Percentiles rank a stretch among this genome's conserved stretches.
These are phyloP conservation scores for Amazona finschi DNA, from an alignment of 2,797 vertebrate genomes.

Conservation along the genomic window DNA sequence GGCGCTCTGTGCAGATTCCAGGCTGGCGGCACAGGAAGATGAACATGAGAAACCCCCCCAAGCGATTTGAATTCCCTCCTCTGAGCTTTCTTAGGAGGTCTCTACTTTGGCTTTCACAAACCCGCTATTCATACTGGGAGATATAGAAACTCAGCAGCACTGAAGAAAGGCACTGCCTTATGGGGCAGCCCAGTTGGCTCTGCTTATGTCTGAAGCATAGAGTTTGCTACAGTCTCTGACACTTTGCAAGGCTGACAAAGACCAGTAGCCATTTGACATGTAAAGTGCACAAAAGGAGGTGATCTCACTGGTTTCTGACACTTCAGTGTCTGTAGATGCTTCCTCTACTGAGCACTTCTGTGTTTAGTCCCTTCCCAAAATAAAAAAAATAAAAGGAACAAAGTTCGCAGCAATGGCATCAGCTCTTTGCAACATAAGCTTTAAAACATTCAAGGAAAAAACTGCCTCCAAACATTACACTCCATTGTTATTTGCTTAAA, in stretches of 20 bases:
- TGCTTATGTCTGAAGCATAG: background rate
- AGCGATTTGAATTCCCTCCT: background rate
- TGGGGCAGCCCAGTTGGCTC: constrained; percentile 25
- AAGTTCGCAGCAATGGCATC: background rate
- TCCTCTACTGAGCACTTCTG: background rate
- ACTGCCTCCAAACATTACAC: background rate
- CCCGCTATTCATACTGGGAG: background rate
- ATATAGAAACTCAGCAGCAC: background rate
- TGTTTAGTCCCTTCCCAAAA: background rate
- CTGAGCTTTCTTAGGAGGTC: background rate
- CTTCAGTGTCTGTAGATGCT: background rate
- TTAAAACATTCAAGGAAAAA: constrained; percentile 11
- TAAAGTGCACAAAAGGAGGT: background rate
- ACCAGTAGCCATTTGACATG: background rate
- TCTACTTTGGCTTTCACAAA: background rate
- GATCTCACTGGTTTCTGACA: background rate
- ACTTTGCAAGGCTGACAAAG: background rate
- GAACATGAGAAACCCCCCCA: background rate
- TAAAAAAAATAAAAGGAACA: constrained; percentile 7
- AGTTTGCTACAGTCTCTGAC: background rate
- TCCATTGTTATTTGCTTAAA: constrained; percentile 14
- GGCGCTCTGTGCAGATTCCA: background rate
- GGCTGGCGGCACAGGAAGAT: background rate
- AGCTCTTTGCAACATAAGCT: constrained; percentile 8
- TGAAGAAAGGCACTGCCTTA: background rate